Evolutionary conservation across 2,888 invertebrate species (phyloP).

Genomic region (Drosophila siamana): DNA sequence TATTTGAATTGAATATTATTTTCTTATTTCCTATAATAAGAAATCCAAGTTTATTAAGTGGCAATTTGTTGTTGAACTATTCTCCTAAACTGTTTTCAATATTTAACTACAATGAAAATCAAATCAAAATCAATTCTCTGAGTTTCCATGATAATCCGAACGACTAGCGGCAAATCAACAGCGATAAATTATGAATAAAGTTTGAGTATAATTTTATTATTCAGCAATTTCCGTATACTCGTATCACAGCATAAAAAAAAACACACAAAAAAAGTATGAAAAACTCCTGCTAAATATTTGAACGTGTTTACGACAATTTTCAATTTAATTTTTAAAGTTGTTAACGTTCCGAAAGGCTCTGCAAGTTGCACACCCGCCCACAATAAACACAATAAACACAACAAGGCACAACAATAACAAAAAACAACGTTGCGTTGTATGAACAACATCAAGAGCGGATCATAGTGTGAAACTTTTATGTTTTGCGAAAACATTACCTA

Average conservation of each 20-base stretch:
- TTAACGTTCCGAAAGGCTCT: conserved; percentile 24
- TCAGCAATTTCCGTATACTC: neutral
- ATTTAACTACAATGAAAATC: neutral
- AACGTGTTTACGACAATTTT: conserved; percentile 22
- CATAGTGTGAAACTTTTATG: conserved; percentile 73
- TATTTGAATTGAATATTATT: too few species aligned
- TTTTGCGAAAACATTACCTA: conserved; percentile 71
- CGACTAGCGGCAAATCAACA: neutral
- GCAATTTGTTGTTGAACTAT: neutral
- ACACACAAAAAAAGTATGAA: neutral
- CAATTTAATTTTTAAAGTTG: conserved; percentile 47
- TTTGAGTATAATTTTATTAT: conserved; percentile 1
- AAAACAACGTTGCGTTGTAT: conserved; percentile 18
- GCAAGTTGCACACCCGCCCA: conserved; percentile 22
- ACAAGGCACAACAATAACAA: conserved; percentile 23
- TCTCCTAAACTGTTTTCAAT: neutral
- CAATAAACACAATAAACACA: conserved; percentile 31
- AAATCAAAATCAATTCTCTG: neutral
- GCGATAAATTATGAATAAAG: neutral
- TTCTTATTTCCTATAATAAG: too few species aligned
- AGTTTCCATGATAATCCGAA: neutral
- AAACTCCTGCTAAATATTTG: conserved; percentile 6
- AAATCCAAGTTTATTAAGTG: neutral
- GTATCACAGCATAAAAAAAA: neutral
- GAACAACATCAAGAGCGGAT: conserved; percentile 32